Evolutionary conservation across 2,113 vertebrate genomes (phyloP), one percentile per base, ranked within the genome.

Genomic region (Columba janthina): DNA sequence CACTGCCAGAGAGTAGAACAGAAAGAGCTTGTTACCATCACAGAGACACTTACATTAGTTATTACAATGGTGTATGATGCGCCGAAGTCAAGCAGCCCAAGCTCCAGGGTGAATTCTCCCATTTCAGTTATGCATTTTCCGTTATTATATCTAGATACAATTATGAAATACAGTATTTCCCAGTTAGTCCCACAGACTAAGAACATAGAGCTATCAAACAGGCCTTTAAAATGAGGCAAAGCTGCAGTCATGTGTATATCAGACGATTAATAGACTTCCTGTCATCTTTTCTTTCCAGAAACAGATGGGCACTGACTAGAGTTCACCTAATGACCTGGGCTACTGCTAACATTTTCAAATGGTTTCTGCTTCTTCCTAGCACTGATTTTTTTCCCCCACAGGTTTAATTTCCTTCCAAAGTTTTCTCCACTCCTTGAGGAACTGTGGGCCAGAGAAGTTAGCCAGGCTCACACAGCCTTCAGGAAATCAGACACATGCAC

Each of bases 51-150:
- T 97, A 99, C 99, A 38, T 97, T 96, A 36, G 56, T 93, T 85
- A 99, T 98, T 70, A 99, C 95, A 79, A 99, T 5, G 1, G 99
- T 98, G 97, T 99, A 99, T 1, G 98, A 97, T 1, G 98, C 98
- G 24, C 99, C 99, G 9, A 99, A 99, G 94, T 99, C 98, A 67
- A 99, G 97, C 60, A 99, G 97, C 50, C 98, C 99, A 34, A 99
- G 96, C 86, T 98, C 80, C 42, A 99, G 67, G 18, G 67, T 60
- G 91, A 98, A 98, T 6, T 89, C 42, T 29, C 70, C 82, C 34
- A 44, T 90, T 73, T 84, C 84, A 25, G 62, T 93, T 75, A 54
- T 82, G 95, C 98, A 99, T 22, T 51, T 90, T 53, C 98, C 98
- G 13, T 61, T 32, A 51, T 87, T 65, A 28, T 98, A 97, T 97